Evolutionary conservation across 1,140 invertebrate species (phyloP).

Genomic region (Drosophila chauvacae): DNA sequence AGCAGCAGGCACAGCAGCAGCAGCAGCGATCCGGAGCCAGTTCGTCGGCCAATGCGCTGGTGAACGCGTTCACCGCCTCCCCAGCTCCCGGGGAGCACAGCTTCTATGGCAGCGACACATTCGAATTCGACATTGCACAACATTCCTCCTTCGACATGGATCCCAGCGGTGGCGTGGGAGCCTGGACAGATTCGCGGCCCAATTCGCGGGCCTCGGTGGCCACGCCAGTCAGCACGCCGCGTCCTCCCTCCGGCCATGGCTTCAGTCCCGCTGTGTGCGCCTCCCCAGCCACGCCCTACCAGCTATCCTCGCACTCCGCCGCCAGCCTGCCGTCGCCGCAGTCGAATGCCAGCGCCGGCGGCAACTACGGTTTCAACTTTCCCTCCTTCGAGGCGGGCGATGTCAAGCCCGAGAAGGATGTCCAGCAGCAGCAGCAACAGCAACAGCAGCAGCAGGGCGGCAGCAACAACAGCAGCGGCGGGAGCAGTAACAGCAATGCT

Average conservation of each 20-base stretch:
- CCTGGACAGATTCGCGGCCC: conserved; percentile 80
- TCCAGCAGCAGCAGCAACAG: conserved; percentile 58
- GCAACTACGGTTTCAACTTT: conserved; percentile 74
- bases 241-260: conserved; percentile 80
- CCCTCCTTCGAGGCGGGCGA: conserved; percentile 67
- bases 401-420: conserved; percentile 71
- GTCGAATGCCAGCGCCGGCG: conserved; percentile 84
- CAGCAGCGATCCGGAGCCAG: conserved; percentile 76
- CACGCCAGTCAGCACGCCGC: conserved; percentile 82
- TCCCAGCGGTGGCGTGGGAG: conserved; percentile 71
- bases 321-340: conserved; percentile 83
- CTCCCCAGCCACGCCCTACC: conserved; percentile 82
- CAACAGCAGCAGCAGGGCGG: conserved; percentile 73
- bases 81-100: conserved; percentile 68
- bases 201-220: conserved; percentile 83
- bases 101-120: conserved; percentile 70
- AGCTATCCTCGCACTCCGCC: conserved; percentile 77
- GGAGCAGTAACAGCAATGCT: conserved; percentile 45
- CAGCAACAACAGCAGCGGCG: conserved; percentile 45
- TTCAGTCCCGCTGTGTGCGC: conserved; percentile 84
- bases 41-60: conserved; percentile 59
- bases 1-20: conserved; percentile 30
- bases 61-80: conserved; percentile 71
- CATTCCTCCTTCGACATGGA: conserved; percentile 84
- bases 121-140: conserved; percentile 82